These are phyloP conservation scores for Cervus canadensis DNA, from an alignment of 2,113 vertebrate genomes.

Conservation along the genomic window DNA sequence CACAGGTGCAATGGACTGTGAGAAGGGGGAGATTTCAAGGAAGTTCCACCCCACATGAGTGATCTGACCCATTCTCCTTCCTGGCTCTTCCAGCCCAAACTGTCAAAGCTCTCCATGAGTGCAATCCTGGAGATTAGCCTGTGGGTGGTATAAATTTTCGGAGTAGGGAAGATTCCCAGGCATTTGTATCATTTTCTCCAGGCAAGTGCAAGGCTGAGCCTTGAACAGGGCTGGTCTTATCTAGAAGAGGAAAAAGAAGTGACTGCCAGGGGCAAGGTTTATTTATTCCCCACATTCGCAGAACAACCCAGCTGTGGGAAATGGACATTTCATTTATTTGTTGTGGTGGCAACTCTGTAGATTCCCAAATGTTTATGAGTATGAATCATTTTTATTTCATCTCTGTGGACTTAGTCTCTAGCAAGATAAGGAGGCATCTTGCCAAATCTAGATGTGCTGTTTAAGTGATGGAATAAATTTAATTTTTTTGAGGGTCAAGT, in stretches of 20 bases:
- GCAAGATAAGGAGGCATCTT: neutral
- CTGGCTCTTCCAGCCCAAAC: neutral
- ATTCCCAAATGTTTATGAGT: neutral
- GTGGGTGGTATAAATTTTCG: neutral
- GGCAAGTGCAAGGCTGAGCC: neutral
- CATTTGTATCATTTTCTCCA: neutral
- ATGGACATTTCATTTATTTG: neutral
- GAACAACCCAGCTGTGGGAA: neutral
- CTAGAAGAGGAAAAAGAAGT: neutral
- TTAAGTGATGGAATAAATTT: constrained; percentile 36
- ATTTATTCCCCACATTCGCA: neutral
- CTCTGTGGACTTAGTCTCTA: neutral
- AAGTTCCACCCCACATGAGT: neutral
- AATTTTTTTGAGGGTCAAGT: constrained; percentile 21
- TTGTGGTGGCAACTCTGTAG: neutral
- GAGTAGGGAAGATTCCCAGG: neutral
- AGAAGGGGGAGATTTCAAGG: neutral
- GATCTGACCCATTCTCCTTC: neutral
- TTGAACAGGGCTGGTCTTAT: neutral
- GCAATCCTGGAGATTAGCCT: neutral
- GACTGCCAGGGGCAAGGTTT: neutral
- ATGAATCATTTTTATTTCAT: constrained; percentile 30
- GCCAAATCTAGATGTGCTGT: neutral
- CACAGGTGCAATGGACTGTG: neutral
- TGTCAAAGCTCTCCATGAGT: neutral